Evolutionary conservation across 2,888 invertebrate genomes (phyloP).

Genomic region (Eudemis profundana): DNA sequence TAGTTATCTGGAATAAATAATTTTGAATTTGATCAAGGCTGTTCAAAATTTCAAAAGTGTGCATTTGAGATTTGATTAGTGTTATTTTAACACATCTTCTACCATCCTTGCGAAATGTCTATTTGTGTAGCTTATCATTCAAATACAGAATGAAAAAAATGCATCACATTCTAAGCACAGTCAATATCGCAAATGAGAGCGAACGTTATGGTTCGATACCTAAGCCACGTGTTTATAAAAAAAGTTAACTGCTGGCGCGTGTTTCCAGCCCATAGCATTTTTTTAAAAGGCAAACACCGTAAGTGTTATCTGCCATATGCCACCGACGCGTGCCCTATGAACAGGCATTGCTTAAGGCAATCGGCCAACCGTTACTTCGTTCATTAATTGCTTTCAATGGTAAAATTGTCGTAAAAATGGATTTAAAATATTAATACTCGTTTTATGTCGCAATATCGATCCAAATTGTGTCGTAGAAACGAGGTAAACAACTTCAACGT

Average conservation of each 20-base stretch:
- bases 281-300: slow-evolving; percentile 55
- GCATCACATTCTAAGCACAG: slow-evolving; percentile 13
- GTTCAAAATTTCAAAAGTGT: too few species aligned
- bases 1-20: too few species aligned
- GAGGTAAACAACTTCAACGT: slow-evolving; percentile 50
- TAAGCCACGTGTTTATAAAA: slow-evolving; percentile 48
- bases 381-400: slow-evolving; percentile 31
- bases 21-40: too few species aligned
- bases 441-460: slow-evolving; percentile 45
- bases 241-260: slow-evolving; percentile 70
- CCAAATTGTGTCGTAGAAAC: slow-evolving; percentile 50
- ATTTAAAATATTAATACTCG: slow-evolving; percentile 18
- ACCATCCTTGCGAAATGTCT: too few species aligned
- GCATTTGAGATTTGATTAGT: too few species aligned
- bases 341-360: slow-evolving; percentile 38
- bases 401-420: slow-evolving; percentile 24
- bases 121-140: too few species aligned
- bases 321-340: slow-evolving; percentile 73
- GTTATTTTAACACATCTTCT: too few species aligned
- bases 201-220: slow-evolving; percentile 37
- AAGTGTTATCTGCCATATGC: slow-evolving; percentile 74
- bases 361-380: slow-evolving; percentile 59
- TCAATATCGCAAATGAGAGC: not conserved
- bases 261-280: slow-evolving; percentile 54
- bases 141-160: not conserved